Evolutionary conservation across 2,888 invertebrate species (phyloP).

Genomic region (Azorinus chamasolen): DNA sequence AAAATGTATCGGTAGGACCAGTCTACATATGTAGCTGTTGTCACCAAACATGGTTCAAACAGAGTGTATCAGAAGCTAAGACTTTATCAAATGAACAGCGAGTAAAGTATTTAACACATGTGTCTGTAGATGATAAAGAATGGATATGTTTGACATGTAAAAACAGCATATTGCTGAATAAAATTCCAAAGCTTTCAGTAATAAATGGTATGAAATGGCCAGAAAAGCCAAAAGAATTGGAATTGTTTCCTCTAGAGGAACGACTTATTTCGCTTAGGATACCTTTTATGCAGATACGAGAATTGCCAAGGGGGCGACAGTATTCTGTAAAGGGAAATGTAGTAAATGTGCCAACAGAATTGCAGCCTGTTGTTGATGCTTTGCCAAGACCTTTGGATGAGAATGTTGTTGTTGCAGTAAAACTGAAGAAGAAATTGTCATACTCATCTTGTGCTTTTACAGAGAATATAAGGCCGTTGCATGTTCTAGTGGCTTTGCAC

Average conservation of each 20-base stretch:
- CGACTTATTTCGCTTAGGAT: slow-evolving; percentile 52
- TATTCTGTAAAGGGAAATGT: slow-evolving; percentile 55
- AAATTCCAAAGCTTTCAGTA: slow-evolving; percentile 27
- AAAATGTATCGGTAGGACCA: no score
- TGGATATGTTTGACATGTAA: slow-evolving; percentile 28
- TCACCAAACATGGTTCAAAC: no score
- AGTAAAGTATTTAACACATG: no score
- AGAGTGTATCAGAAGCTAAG: no score
- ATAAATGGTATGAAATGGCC: slow-evolving; percentile 55
- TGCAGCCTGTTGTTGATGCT: slow-evolving; percentile 37
- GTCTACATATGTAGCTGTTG: no score
- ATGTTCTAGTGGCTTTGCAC: slow-evolving; percentile 29
- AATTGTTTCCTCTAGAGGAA: slow-evolving; percentile 55
- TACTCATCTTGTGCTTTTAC: slow-evolving; percentile 30
- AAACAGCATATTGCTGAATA: slow-evolving; percentile 36
- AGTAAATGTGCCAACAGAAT: slow-evolving; percentile 63
- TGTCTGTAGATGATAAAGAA: no score
- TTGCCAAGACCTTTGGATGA: slow-evolving; percentile 27
- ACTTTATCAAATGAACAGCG: no score
- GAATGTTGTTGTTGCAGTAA: slow-evolving; percentile 49
- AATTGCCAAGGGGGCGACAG: slow-evolving; percentile 42
- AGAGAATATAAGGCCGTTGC: slow-evolving; percentile 43
- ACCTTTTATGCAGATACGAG: slow-evolving; percentile 25
- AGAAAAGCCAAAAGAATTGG: slow-evolving; percentile 43
- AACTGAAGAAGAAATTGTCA: slow-evolving; percentile 56